These are phyloP conservation scores for Mesochorus sp. DNA, from an alignment of 2,888 invertebrate genomes.

Conservation along the genomic window DNA sequence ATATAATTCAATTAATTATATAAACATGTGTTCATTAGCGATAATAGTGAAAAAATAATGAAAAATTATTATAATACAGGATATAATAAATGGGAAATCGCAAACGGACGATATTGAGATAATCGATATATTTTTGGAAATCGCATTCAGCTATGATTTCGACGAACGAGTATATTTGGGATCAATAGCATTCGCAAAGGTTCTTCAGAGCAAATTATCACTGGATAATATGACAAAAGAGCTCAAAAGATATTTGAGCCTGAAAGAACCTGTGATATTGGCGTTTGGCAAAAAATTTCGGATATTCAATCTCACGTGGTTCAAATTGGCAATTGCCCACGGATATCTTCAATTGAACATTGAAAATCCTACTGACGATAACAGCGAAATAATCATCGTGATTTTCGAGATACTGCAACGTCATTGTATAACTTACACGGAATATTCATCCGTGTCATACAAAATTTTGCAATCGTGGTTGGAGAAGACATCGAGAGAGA, in stretches of 20 bases:
- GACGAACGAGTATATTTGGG: slow-evolving; percentile 71
- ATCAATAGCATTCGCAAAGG: slow-evolving; percentile 71
- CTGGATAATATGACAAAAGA: slow-evolving; percentile 50
- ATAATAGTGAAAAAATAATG: too few species aligned
- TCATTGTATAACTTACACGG: slow-evolving; percentile 83
- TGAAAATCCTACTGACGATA: slow-evolving; percentile 47
- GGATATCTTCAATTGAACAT: slow-evolving; percentile 73
- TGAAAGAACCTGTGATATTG: slow-evolving; percentile 56
- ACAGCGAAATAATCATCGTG: slow-evolving; percentile 73
- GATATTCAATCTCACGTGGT: slow-evolving; percentile 67
- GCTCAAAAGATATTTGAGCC: slow-evolving; percentile 63
- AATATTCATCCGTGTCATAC: slow-evolving; percentile 83
- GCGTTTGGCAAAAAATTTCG: slow-evolving; percentile 61
- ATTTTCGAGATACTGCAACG: slow-evolving; percentile 77
- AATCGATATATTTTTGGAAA: slow-evolving; percentile 62
- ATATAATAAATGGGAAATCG: slow-evolving; percentile 64
- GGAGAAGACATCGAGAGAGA: slow-evolving; percentile 80
- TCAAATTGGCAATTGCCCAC: slow-evolving; percentile 70
- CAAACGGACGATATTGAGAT: slow-evolving; percentile 34
- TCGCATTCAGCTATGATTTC: slow-evolving; percentile 66
- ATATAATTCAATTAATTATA: too few species aligned
- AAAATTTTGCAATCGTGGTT: slow-evolving; percentile 83
- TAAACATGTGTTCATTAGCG: too few species aligned
- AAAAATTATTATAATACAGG: slow-evolving; percentile 60
- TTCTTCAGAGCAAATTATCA: slow-evolving; percentile 56